Percentiles rank a stretch among this genome's conserved stretches.
Conservation (phyloP, 2,113 vertebrate genomes). For the Otolemur garnettii region DNA sequence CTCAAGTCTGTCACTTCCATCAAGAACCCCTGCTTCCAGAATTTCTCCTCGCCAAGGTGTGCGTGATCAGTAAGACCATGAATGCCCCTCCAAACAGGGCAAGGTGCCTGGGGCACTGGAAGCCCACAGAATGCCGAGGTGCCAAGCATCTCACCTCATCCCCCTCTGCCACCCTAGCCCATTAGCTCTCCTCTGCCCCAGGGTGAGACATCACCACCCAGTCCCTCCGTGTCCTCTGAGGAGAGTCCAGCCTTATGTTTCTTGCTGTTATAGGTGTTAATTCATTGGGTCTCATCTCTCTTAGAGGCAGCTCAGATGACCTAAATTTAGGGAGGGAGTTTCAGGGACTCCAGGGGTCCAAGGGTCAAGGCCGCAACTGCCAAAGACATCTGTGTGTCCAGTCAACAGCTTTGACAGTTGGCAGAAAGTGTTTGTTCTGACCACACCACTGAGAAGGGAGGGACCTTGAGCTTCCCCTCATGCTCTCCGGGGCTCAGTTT, state of each 20-base stretch:
- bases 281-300: background rate
- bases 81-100: background rate
- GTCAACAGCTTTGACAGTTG: background rate
- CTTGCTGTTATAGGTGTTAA: background rate
- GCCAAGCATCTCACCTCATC: no score
- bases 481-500: background rate
- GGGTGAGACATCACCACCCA: rapidly evolving
- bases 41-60: background rate
- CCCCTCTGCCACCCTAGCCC: background rate
- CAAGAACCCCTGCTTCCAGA: background rate
- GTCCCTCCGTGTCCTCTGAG: background rate
- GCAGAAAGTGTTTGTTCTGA: background rate
- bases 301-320: background rate
- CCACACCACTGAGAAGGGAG: background rate
- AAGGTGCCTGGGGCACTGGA: background rate
- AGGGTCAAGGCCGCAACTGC: background rate
- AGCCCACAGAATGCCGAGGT: background rate
- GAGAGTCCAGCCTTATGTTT: background rate
- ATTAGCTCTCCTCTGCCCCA: background rate
- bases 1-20: background rate
- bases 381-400: background rate
- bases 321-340: background rate
- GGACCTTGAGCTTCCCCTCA: background rate
- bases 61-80: background rate
- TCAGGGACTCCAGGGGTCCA: background rate